Evolutionary conservation across 2,888 invertebrate species (phyloP), one percentile per base, ranked within the genome.

Genomic region (Drosophila diplacantha): DNA sequence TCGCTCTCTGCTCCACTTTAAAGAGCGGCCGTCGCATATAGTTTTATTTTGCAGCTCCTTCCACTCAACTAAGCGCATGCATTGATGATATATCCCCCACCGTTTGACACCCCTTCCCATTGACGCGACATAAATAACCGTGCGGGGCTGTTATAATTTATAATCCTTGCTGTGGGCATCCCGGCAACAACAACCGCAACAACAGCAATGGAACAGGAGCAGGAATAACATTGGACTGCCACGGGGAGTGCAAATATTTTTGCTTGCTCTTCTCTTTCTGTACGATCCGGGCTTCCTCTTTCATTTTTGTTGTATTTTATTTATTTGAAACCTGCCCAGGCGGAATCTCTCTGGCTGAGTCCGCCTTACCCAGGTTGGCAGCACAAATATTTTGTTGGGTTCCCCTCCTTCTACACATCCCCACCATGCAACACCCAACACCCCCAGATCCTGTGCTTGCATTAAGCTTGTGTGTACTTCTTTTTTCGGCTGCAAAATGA

Each of bases 61-160:
- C 76, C 81, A 74, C 76, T 82, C 83, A 82, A 80, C 80, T 78
- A 75, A 74, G 62, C 78, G 70, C 74, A 59, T 69, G 72, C 77
- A 78, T 81, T 63, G 74, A 76, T 76, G 80, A 76, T 80, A 64
- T 74, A 63, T 62, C 59, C 60, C 38, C 59, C 14, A 20, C 32
- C 63, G 55, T 26, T 65, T 69, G 76, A 71, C 62, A 64, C 58
- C 65, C 68, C 44, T 57, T 58, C 34, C 53, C 74, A 75, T 74
- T 76, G 76, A 74, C 78, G 76, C 69, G 68, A 72, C 76, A 79
- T 78, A 80, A 74, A 80, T 80, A 81, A 70, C 75, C 67, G 66
- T 74, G 65, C 61, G 71, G 66, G 82, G 71, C 77, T 73, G 74
- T 74, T 77, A 72, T 80, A 80, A 80, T 81, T 83, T 81, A 80